Conservation (phyloP, 2,797 vertebrate species). For the Spinibarbus caldwelli region DNA sequence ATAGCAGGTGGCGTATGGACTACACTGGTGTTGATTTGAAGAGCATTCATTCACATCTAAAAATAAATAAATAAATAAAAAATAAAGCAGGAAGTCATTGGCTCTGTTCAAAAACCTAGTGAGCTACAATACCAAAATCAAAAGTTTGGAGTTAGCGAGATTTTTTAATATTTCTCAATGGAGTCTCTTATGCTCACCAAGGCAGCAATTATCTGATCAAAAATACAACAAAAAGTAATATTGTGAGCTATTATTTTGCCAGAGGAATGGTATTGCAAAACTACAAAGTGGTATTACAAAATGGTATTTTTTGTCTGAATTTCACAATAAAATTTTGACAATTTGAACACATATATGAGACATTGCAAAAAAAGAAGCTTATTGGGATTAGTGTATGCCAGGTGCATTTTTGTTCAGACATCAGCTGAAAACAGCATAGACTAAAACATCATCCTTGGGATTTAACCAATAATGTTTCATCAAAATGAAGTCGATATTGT, state of each 20-base stretch:
- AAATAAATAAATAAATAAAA: neutral
- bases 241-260: neutral
- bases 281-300: neutral
- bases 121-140: neutral
- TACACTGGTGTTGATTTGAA: constrained; percentile 85
- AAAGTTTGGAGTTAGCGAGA: neutral
- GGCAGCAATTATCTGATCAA: neutral
- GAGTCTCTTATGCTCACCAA: neutral
- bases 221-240: neutral
- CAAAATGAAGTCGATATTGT: neutral
- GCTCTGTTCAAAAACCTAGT: neutral
- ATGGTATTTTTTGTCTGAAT: neutral
- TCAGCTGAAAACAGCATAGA: neutral
- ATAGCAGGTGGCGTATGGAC: constrained; percentile 86
- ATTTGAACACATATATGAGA: neutral
- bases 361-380: neutral
- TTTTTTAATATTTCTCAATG: neutral
- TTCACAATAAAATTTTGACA: neutral
- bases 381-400: neutral
- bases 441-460: neutral
- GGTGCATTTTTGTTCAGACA: neutral
- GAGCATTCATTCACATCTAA: constrained; percentile 94
- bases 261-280: neutral
- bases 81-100: neutral
- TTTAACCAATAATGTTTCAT: neutral